phyloP scores from a whole-genome alignment of 2,113 vertebrate genomes.

The Saccopteryx leptura region DNA sequence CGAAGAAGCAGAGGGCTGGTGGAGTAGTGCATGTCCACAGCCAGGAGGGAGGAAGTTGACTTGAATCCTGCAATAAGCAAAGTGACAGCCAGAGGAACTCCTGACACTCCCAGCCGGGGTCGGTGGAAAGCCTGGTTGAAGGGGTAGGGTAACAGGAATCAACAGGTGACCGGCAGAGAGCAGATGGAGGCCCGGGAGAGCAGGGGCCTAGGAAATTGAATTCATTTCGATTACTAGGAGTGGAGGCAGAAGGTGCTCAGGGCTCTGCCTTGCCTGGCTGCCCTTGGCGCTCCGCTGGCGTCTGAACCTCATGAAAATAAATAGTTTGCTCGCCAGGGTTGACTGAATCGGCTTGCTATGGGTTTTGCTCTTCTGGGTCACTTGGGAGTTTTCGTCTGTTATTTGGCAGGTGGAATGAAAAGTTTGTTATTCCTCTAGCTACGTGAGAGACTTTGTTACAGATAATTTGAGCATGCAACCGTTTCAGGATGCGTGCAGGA shows the following conservation, averaged over 20 bases:
- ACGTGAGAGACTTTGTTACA: not conserved
- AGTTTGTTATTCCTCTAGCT: not conserved
- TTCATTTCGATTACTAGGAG: not conserved
- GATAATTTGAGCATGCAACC: not conserved
- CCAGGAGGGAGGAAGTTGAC: not conserved
- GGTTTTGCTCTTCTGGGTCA: constrained; percentile 24
- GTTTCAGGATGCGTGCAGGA: not conserved
- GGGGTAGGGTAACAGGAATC: not conserved
- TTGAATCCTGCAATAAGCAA: not conserved
- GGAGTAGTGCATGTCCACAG: too few relatives aligned
- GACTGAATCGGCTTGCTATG: not conserved
- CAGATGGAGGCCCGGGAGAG: constrained; percentile 7
- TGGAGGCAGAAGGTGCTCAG: not conserved
- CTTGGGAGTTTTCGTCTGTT: constrained; percentile 54
- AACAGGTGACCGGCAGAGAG: constrained; percentile 69
- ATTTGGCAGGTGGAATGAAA: not conserved
- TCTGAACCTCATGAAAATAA: constrained; percentile 78
- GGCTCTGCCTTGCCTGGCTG: constrained; percentile 48
- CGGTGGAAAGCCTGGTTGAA: not conserved
- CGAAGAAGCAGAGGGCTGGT: not conserved
- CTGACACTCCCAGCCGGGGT: not conserved
- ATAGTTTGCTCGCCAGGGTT: constrained; percentile 26
- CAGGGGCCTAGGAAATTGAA: not conserved
- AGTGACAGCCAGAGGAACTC: not conserved
- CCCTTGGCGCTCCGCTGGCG: constrained; percentile 59